Evolutionary conservation across 2,888 invertebrate genomes (phyloP), one percentile per base, ranked within the genome.

Genomic region (Parasteatoda lunata): DNA sequence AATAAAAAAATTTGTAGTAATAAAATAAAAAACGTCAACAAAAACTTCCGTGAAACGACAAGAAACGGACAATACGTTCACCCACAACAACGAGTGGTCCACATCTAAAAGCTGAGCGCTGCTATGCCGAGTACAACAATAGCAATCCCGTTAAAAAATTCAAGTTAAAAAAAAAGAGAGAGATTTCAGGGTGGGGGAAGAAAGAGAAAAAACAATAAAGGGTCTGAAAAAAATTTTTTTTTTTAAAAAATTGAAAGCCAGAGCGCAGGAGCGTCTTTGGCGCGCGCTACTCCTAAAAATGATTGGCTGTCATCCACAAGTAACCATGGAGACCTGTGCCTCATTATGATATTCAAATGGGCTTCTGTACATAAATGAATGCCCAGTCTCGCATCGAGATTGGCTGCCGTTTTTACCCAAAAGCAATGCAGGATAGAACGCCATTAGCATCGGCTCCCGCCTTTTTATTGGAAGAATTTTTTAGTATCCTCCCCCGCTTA

Each of bases 301-400:
- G 85, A 86, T 86, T 86, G 85, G 85, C 85, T 80, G 77, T 86
- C 85, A 86, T 80, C 80, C 69, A 45, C 52, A 30, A 64, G 85
- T 86, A 77, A 45, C 85, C 80, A 86, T 86, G 75, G 76, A 66
- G 49, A 86, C 85, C 71, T 15, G 66, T 66, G 64, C 80, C 85
- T 86, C 85, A 86, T 86, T 86, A 86, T 86, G 85, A 86, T 86
- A 86, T 86, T 86, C 85, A 86, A 86, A 86, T 86, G 80, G 77
- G 71, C 79, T 80, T 66, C 85, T 52, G 85, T 80, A 80, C 80
- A 86, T 80, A 86, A 86, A 86, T 86, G 85, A 86, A 80, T 80
- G 70, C 76, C 79, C 84, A 75, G 73, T 75, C 75, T 47, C 69
- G 79, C 79, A 79, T 85, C 84, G 75, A 75, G 84, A 85, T 85